phyloP scores from a whole-genome alignment of 2,113 vertebrate genomes.

The Grallaria varia region DNA sequence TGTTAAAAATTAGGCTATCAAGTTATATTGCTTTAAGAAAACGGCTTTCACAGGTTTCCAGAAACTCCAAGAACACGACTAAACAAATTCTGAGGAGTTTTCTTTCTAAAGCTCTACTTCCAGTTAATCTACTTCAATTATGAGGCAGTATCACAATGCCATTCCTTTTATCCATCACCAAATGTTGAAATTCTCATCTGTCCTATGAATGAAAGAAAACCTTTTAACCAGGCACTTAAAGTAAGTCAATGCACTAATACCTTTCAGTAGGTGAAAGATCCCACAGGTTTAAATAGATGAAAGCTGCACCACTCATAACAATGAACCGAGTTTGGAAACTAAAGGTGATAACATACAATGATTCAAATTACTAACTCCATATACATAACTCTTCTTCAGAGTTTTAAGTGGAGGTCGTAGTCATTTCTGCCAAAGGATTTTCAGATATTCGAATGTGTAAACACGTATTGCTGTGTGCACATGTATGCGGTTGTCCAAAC shows the following conservation, averaged over 20 bases:
- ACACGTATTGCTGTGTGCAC: rapidly evolving
- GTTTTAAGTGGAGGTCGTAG: background rate
- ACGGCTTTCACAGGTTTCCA: background rate
- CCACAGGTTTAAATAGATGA: background rate
- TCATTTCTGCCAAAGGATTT: background rate
- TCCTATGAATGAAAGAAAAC: background rate
- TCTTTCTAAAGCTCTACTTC: background rate
- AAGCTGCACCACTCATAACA: background rate
- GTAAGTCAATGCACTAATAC: background rate
- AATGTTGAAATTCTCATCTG: background rate
- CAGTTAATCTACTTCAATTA: background rate
- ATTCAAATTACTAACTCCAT: background rate
- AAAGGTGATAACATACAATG: background rate
- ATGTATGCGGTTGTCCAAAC: background rate
- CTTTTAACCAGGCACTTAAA: background rate
- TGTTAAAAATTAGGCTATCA: background rate
- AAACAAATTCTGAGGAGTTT: background rate
- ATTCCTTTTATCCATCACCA: background rate
- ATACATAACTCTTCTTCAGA: background rate
- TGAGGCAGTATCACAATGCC: background rate
- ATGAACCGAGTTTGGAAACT: background rate
- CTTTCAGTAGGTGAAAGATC: background rate
- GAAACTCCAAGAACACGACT: background rate
- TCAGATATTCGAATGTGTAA: background rate
- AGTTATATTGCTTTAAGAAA: background rate